These are phyloP conservation scores for Seladonia tumulorum DNA, from an alignment of 2,888 invertebrate species.

Conservation along the genomic window DNA sequence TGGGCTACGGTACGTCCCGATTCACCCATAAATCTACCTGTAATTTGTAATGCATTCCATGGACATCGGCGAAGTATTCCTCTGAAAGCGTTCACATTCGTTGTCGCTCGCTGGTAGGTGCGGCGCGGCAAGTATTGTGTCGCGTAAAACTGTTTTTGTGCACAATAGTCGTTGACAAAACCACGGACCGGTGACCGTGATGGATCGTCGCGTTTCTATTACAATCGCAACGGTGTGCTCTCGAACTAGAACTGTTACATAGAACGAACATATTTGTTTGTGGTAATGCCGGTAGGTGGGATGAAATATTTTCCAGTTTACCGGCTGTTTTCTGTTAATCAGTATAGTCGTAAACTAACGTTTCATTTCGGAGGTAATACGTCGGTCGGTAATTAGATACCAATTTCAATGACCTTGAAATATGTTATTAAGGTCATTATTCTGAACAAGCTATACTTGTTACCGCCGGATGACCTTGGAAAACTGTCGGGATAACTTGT, in stretches of 20 bases:
- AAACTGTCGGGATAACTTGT: too few species aligned
- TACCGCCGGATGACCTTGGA: too few species aligned
- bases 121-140: slow-evolving; percentile 73
- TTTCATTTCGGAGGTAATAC: background rate
- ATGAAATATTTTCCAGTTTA: background rate
- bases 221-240: slow-evolving; percentile 10
- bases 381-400: too few species aligned
- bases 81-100: slow-evolving; percentile 53
- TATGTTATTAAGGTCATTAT: too few species aligned
- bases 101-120: slow-evolving; percentile 60
- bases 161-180: slow-evolving; percentile 68
- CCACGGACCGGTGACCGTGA: slow-evolving; percentile 68
- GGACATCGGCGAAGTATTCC: slow-evolving; percentile 60
- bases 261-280: background rate
- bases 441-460: too few species aligned
- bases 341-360: background rate
- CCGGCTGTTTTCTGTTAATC: background rate
- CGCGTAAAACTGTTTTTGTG: slow-evolving; percentile 66
- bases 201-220: slow-evolving; percentile 52
- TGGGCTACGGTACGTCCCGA: slow-evolving; percentile 63
- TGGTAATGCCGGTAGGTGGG: background rate
- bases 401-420: too few species aligned
- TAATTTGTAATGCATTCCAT: slow-evolving; percentile 68
- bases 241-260: slow-evolving; percentile 7
- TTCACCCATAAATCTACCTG: slow-evolving; percentile 70